Evolutionary conservation across 2,113 vertebrate species (phyloP), one percentile per base, ranked within the genome.

Genomic region (Anoura caudifer): DNA sequence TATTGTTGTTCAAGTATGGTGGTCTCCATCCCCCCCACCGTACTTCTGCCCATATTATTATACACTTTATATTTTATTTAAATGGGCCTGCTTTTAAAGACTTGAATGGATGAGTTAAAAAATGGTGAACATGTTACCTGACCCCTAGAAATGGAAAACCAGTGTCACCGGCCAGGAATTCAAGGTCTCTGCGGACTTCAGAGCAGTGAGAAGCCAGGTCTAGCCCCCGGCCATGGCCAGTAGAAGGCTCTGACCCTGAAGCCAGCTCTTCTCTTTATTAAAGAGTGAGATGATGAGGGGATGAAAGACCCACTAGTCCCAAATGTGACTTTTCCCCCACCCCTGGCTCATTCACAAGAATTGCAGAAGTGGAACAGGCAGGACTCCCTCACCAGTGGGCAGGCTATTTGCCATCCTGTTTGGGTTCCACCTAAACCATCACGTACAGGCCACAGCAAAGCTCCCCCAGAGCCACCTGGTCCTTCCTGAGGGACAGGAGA

Each of bases 101-200:
- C 28, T 63, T 2, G 41, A 70, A 65, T 73, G 67, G 38, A 31
- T 45, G 79, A 50, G 20, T 59, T 95, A 9, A 43, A 33, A 75
- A 86, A 94, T 75, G 43, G 73, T 43, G 61, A 67, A n/a, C 52
- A n/a, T 4, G 15, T 45, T 63, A 36, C 45, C 15, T 88, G n/a
- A 38, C 95, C 67, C n/a, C 70, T 73, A 38, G 80, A 95, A 63
- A 70, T 19, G 56, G 67, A 90, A 96, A 85, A 12, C 13, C 59
- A n/a, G 0, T 7, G 24, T 69, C 41, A 13, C 20, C 59, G 20
- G 33, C 59, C 36, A 1, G 80, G 82, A 76, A 19, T 76, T 9
- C 4, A 13, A 17, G 50, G 24, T 31, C 26, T 63, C 65, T 33
- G 0, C 43, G 24, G 67, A 77, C 59, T 12, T 24, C 45, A 45